Conservation (phyloP, 2,797 vertebrate genomes). For the Mastacembelus armatus region DNA sequence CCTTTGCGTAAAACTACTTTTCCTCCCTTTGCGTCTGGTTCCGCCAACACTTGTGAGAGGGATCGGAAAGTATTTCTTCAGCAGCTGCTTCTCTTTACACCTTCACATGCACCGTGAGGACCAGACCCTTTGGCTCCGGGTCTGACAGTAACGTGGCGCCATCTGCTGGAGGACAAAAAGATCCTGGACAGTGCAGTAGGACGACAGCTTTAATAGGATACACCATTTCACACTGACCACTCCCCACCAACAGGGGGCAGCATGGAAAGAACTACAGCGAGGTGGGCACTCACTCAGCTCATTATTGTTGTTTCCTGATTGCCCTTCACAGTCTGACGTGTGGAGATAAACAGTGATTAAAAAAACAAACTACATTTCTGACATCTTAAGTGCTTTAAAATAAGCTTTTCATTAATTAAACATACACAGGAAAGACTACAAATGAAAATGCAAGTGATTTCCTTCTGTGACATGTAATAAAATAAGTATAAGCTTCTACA, state of each 20-base stretch:
- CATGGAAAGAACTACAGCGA: not conserved
- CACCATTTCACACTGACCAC: not conserved
- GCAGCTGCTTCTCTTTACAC: too few relatives aligned
- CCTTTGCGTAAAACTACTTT: too few relatives aligned
- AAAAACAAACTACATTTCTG: constrained; percentile 5
- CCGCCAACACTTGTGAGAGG: too few relatives aligned
- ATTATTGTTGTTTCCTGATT: not conserved
- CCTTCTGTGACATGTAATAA: constrained; percentile 20
- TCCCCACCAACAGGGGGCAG: constrained; percentile 46
- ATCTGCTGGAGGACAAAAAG: too few relatives aligned
- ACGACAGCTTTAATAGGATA: not conserved
- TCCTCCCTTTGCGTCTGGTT: too few relatives aligned
- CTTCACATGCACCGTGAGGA: too few relatives aligned
- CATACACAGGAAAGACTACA: not conserved
- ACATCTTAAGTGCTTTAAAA: constrained; percentile 15
- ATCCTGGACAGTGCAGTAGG: too few relatives aligned
- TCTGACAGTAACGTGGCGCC: too few relatives aligned
- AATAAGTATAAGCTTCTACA: not conserved
- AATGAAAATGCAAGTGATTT: too few relatives aligned
- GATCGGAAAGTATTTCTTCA: too few relatives aligned
- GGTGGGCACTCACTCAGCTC: too few relatives aligned
- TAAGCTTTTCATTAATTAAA: not conserved
- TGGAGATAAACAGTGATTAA: not conserved
- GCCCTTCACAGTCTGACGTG: not conserved
- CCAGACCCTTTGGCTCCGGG: too few relatives aligned